These are phyloP conservation scores for Tolmerus cingulatus DNA, from an alignment of 2,888 invertebrate species.

Conservation along the genomic window DNA sequence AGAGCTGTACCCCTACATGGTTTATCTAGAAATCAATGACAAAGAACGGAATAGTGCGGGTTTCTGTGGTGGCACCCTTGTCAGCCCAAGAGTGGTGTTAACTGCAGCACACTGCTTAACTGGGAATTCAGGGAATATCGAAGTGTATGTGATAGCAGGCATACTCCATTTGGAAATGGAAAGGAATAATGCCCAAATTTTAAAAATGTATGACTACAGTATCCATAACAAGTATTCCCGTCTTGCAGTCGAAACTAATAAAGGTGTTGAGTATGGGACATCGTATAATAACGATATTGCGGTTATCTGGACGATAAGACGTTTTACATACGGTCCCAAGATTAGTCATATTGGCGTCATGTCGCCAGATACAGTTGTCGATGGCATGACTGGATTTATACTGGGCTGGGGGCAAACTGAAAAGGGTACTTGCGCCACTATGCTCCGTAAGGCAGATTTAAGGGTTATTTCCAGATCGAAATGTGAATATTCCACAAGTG, in stretches of 20 bases:
- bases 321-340: not conserved
- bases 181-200: not conserved
- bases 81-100: not conserved
- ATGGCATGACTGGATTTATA: not conserved
- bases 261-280: not conserved
- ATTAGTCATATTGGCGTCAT: not conserved
- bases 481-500: not conserved
- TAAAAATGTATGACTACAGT: not conserved
- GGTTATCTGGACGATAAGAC: not conserved
- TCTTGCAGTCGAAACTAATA: not conserved
- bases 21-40: not conserved
- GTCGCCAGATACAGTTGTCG: not conserved
- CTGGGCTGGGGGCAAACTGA: not conserved
- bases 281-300: not conserved
- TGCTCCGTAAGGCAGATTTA: not conserved
- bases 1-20: not conserved
- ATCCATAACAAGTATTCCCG: not conserved
- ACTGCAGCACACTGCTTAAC: slow-evolving; percentile 2
- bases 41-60: not conserved
- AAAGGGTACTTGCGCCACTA: not conserved
- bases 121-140: not conserved
- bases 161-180: not conserved
- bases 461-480: not conserved
- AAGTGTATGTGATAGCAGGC: not conserved
- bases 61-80: not conserved